Evolutionary conservation across 1,140 invertebrate genomes (phyloP), one percentile per base, ranked within the genome.

Genomic region (Papilio polyxenes): DNA sequence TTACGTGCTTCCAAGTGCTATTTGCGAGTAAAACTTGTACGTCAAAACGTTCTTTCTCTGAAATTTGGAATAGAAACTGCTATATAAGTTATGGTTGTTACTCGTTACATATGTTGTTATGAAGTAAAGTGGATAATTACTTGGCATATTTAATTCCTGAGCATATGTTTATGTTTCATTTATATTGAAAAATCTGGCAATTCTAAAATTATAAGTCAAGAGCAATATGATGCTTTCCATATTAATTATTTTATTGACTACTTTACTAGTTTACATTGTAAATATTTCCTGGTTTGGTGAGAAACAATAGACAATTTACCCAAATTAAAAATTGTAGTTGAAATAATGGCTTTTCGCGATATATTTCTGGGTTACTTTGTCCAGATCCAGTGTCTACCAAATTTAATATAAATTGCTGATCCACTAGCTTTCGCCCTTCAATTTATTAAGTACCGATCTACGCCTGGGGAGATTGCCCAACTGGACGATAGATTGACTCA

Each of bases 391-490:
- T 69, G 59, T 79, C 65, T 83, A 79, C 82, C 84, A 87, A 88
- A 88, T 88, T 89, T 84, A 88, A 89, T 89, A 86, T 86, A 87
- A 88, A 87, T 88, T 85, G 85, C 83, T 82, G 80, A 81, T 85
- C 84, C 59, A 72, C 20, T 77, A 37, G 77, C 80, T 69, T 83
- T 83, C 69, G 79, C 81, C 62, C 75, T 74, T 72, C 83, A 84
- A 85, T 85, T 87, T 83, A 72, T 76, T 74, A 81, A 82, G 72
- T 80, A 51, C 74, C 40, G 75, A 80, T 56, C 53, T 40, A 75
- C 31, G 69, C 69, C 75, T 20, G 53, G 75, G 59, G 77, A 69
- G 78, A 83, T 83, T 83, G 75, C 75, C 48, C 65, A 40, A 53
- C 49, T 74, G 49, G 44, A 65, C 76, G 78, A 83, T 49, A 75